These are phyloP conservation scores for Cyclophora albipunctata DNA, from an alignment of 2,888 invertebrate species.

Conservation along the genomic window DNA sequence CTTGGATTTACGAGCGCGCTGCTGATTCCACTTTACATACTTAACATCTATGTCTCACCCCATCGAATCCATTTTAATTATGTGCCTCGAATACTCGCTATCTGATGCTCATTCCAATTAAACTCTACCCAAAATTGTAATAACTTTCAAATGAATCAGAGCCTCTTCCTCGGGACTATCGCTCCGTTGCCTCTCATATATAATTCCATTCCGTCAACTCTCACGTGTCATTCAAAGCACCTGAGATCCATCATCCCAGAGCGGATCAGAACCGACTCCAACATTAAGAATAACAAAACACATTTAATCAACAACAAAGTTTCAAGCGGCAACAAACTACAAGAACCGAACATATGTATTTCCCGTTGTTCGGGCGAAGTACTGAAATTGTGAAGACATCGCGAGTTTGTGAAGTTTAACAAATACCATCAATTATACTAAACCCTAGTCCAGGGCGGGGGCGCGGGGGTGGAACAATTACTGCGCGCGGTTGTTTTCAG, in stretches of 20 bases:
- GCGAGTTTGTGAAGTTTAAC: conserved; percentile 5
- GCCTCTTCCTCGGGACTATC: too few species aligned
- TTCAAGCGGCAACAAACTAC: neutral
- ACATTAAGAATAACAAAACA: too few species aligned
- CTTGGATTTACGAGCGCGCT: conserved; percentile 36
- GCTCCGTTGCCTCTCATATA: too few species aligned
- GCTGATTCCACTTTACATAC: conserved; percentile 11
- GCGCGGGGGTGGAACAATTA: conserved; percentile 12
- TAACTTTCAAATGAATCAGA: too few species aligned
- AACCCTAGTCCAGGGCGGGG: conserved; percentile 1
- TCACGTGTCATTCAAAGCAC: too few species aligned
- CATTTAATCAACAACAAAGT: too few species aligned
- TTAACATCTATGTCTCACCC: conserved; percentile 10
- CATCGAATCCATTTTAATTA: conserved; percentile 21
- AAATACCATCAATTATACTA: conserved; percentile 16
- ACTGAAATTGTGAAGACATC: conserved; percentile 6
- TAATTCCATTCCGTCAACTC: too few species aligned
- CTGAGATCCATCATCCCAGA: too few species aligned
- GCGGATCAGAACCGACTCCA: too few species aligned
- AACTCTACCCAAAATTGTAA: too few species aligned
- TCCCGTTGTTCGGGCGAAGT: conserved; percentile 1
- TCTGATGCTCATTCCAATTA: too few species aligned
- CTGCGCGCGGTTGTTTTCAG: conserved; percentile 11
- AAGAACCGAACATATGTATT: conserved; percentile 6
- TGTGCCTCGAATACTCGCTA: conserved; percentile 4